These are phyloP conservation scores for Limonius californicus DNA, from an alignment of 1,140 invertebrate species.

Conservation along the genomic window DNA sequence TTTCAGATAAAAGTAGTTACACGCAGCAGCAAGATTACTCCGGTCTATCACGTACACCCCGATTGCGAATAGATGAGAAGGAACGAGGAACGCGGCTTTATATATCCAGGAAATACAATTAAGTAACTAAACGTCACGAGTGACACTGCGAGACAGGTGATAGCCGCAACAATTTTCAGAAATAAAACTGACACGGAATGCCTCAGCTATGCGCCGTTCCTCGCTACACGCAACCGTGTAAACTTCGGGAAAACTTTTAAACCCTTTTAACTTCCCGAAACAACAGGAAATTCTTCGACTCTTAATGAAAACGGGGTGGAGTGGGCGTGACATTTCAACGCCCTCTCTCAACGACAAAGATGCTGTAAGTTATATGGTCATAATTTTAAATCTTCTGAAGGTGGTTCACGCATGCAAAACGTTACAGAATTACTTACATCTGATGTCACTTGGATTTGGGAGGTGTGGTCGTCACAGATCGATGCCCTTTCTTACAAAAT, in stretches of 20 bases:
- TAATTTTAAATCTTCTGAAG: too few species aligned
- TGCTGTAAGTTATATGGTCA: too few species aligned
- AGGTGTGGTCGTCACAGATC: background rate
- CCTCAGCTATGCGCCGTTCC: background rate
- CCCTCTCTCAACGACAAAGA: too few species aligned
- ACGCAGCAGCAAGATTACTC: constrained; percentile 5
- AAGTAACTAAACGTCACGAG: constrained; percentile 1
- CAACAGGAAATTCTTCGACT: background rate
- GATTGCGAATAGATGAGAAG: constrained; percentile 11
- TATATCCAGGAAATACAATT: background rate
- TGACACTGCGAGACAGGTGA: constrained; percentile 5
- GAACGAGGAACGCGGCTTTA: background rate
- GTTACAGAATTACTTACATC: too few species aligned
- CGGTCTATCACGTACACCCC: constrained; percentile 5
- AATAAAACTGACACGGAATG: constrained; percentile 1
- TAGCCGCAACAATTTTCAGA: background rate
- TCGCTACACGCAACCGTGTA: background rate
- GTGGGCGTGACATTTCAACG: too few species aligned
- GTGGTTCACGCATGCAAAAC: too few species aligned
- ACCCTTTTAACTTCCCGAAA: background rate
- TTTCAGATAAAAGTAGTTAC: constrained; percentile 10
- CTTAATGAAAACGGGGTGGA: background rate
- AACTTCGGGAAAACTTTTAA: background rate
- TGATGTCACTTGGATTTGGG: too few species aligned
- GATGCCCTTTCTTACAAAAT: background rate